Base-by-base conservation (phyloP, 92 coral and sea anemone genomes). In the Isaurus tuberculatus region DNA sequence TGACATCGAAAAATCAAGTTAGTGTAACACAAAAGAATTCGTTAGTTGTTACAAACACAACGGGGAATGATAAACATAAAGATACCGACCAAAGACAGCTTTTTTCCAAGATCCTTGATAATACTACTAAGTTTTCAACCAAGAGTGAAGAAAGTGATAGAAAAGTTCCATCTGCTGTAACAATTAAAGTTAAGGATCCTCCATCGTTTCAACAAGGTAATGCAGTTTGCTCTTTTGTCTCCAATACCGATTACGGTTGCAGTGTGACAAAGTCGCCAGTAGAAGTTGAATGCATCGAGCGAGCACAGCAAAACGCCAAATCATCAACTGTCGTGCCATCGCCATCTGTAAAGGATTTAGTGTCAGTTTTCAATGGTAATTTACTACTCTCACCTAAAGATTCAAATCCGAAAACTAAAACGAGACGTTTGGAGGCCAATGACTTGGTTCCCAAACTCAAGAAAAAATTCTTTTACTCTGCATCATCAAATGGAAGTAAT, bases 331-430 rank as follows among this genome's bases (percentile, higher is more conserved):
- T 77, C 25, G 70, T 77, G 27, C 64, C 51, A 33, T 77, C 70
- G 2, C 70, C 82, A 11, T 77, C 82, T 22, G 82, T 77, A 11
- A 77, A 77, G 49, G 82, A 77, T 4, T 27, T 77, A n/a, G 51
- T 77, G 14, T 57, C 82, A 5, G 69, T 30, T 34, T 61, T 77
- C 31, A 60, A 34, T 77, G 43, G 58, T 25, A 65, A 57, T 3
- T 36, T 70, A 2, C 23, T 8, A 30, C 16, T 25, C 17, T 3
- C 70, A 25, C 53, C 28, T 5, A 40, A 36, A 20, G 19, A 33
- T 23, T 77, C 23, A 65, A 57, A 34, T 8, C 82, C 10, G 70
- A 67, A 58, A 55, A 31, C 6, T 58, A 33, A 77, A 36, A 16
- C 82, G 58, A 32, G 26, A 33, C 53, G 43, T 4, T 22, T 34